These are phyloP conservation scores for Plutella xylostella DNA, from an alignment of 2,888 invertebrate species.

Conservation along the genomic window DNA sequence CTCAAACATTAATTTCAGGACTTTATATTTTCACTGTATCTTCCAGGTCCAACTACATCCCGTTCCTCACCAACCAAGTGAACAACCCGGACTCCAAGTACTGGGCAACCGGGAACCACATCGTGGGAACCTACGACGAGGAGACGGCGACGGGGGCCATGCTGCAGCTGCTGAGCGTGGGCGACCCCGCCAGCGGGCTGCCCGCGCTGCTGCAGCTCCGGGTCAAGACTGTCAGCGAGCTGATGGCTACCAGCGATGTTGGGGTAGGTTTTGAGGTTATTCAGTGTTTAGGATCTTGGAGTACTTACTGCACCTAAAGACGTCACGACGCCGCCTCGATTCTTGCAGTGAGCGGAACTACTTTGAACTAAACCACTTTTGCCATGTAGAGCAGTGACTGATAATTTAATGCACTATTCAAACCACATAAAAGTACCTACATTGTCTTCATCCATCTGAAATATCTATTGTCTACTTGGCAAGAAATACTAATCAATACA, in stretches of 20 bases:
- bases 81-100: constrained; percentile 67
- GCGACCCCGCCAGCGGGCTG: constrained; percentile 74
- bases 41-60: constrained; percentile 72
- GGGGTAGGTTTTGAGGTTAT: constrained; percentile 52
- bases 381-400: too few species aligned
- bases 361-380: too few species aligned
- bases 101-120: constrained; percentile 79
- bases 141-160: constrained; percentile 71
- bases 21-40: too few species aligned
- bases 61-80: constrained; percentile 74
- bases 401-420: too few species aligned
- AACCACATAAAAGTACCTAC: too few species aligned
- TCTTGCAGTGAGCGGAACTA: too few species aligned
- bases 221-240: constrained; percentile 58
- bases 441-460: too few species aligned
- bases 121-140: constrained; percentile 76
- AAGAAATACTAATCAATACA: too few species aligned
- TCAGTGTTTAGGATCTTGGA: too few species aligned
- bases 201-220: constrained; percentile 68
- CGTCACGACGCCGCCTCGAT: too few species aligned
- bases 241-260: constrained; percentile 67
- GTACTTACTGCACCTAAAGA: too few species aligned
- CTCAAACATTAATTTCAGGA: background rate
- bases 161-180: constrained; percentile 72
- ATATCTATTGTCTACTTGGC: too few species aligned